Base-by-base conservation (phyloP, 2,797 vertebrate genomes). In the Myotis daubentonii region DNA sequence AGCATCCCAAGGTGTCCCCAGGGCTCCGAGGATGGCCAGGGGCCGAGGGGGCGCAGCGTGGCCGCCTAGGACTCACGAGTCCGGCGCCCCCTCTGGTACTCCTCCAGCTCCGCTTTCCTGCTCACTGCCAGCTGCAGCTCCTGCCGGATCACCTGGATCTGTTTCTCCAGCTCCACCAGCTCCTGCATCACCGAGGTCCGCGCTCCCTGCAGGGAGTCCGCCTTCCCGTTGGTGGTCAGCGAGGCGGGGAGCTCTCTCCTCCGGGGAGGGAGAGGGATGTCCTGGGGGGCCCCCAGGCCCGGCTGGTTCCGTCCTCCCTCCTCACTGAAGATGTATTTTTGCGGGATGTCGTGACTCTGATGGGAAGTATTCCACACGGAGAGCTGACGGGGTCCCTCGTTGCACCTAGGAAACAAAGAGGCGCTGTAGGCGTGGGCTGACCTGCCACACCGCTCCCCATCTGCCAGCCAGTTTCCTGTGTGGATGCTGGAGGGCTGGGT, bases 21-120 rank as follows among this genome's bases (percentile, higher is more conserved):
- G 92, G 92, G 93, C 92, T 96, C 38, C 28, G 89, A 91, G 92
- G 72, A 65, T 89, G 2, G 20, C 80, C 65, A 44, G 93, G 96
- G 60, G 41, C 85, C 30, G 85, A 86, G 51, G 44, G 71, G 88
- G 68, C 33, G 71, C 78, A 49, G 30, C n/a, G 0, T 9, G 51
- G 60, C 89, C 41, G 30, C 84, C 95, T 98, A 98, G 94, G 98
- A 92, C 94, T 98, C 98, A 49, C 96, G 96, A 96, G 98, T 98
- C 96, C 97, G 98, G 33, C 98, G 98, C 98, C 98, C 99, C 98
- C 97, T 98, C 96, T 99, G 99, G 97, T 98, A 99, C 94, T 99
- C 99, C 97, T 99, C 99, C 95, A 99, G 98, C 98, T 99, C 99
- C 53, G 98, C 98, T 97, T 99, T 99, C 97, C 99, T 98, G 98